Percentiles rank a stretch among this genome's conserved stretches.
These are phyloP conservation scores for Nemurella pictetii DNA, from an alignment of 2,888 invertebrate genomes.

Conservation along the genomic window DNA sequence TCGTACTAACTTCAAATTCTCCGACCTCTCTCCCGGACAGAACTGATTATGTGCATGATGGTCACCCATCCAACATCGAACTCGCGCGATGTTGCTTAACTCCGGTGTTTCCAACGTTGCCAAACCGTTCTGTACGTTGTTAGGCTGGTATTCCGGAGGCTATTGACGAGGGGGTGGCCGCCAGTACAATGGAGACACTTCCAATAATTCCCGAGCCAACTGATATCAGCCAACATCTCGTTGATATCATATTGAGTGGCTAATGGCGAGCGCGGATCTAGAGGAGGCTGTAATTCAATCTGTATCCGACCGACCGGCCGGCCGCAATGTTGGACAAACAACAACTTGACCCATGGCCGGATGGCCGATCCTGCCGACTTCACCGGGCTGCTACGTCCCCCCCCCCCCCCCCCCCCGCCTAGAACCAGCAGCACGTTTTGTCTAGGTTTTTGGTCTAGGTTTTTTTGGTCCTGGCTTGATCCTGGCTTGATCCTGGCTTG, in stretches of 20 bases:
- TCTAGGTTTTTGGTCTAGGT: not conserved
- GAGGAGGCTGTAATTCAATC: slow-evolving; percentile 13
- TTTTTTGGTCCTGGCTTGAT: not conserved
- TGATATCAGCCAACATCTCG: not conserved
- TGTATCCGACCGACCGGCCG: not conserved
- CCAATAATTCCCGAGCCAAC: no score
- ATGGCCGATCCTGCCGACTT: not conserved
- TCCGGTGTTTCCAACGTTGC: no score
- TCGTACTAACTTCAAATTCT: no score
- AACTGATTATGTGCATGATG: no score
- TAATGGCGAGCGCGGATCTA: not conserved
- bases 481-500: not conserved
- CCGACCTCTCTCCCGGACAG: no score
- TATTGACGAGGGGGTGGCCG: no score
- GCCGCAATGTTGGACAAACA: not conserved
- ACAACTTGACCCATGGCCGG: not conserved
- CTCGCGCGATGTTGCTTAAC: no score
- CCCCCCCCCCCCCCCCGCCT: not conserved
- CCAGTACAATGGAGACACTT: no score
- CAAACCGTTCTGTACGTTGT: no score
- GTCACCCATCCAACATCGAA: no score
- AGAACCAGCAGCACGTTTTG: not conserved
- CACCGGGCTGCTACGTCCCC: not conserved
- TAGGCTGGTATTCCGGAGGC: no score
- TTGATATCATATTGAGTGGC: slow-evolving; percentile 2